A percentile compares a stretch with the other conserved stretches of the same genome.
Evolutionary conservation across 2,888 invertebrate species (phyloP).

Genomic region (Dichetophora obliterata): DNA sequence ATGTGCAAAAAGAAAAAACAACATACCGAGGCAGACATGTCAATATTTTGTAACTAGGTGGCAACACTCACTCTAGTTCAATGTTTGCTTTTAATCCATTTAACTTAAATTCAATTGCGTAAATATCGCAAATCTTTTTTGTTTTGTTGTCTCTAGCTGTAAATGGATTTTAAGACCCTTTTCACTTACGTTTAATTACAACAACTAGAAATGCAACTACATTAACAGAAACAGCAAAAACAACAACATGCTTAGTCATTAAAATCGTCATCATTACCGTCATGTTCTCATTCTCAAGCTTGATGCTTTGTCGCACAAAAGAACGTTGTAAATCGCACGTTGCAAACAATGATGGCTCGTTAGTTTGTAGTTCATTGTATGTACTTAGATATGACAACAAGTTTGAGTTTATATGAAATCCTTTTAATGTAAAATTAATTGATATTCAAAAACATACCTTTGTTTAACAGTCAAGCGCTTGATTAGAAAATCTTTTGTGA

Average conservation of each 20-base stretch:
- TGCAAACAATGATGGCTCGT: conserved; percentile 19
- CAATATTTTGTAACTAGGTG: neutral
- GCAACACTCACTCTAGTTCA: no score
- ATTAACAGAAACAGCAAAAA: neutral
- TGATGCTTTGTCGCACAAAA: neutral
- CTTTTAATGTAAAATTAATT: neutral
- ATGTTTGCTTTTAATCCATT: no score
- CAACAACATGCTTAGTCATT: conserved; percentile 22
- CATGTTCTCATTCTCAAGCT: neutral
- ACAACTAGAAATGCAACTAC: neutral
- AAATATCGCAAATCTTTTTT: no score
- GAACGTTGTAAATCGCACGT: neutral
- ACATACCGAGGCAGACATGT: neutral
- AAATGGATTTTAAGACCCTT: conserved; percentile 12
- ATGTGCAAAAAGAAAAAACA: neutral
- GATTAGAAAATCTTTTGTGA: no score
- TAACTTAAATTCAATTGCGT: no score
- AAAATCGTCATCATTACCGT: conserved; percentile 10
- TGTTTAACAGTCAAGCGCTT: no score
- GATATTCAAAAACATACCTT: no score
- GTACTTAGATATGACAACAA: neutral
- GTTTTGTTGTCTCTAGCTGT: no score
- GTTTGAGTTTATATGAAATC: neutral
- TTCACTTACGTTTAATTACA: neutral
- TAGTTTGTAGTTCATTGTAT: neutral